Evolutionary conservation across 2,888 invertebrate species (phyloP), one percentile per base, ranked within the genome.

Genomic region (Himalopsyche anomala): DNA sequence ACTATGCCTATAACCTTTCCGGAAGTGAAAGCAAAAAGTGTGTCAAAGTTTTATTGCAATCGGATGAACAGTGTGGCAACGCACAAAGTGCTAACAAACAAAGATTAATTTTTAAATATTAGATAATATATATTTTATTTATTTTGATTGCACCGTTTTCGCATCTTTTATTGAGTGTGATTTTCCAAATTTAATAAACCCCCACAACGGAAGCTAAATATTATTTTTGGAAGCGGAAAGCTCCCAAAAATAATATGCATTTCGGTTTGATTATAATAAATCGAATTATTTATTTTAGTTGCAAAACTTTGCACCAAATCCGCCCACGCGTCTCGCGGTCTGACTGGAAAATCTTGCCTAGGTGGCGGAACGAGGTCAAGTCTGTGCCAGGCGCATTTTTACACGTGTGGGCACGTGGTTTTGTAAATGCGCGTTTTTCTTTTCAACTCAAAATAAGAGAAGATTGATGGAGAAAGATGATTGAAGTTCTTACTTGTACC

Each of bases 341-440:
- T 56, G 56, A 3, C 5, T 6, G 56, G 56, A 19, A 56, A 56
- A 56, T 56, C 56, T 56, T 56, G n/a, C 56, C 55, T 56, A 56
- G 56, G 56, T n/a, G 17, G 56, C n/a, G n/a, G 17, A 56, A 56
- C 56, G n/a, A n/a, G 56, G 56, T 56, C 56, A 56, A 56, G 56
- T 56, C 56, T n/a, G 8, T 5, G 56, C 56, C 6, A n/a, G 56
- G 17, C 56, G 56, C 56, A 17, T 56, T 56, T 55, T 17, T 17
- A 56, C 56, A 56, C n/a, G 56, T 56, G 56, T 19, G n/a, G 17
- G n/a, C 56, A 17, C 56, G 56, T 56, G 56, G 56, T 56, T 28
- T 56, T 56, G 56, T 56, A 56, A 56, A 56, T 56, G 56, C n/a
- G 56, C n/a, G n/a, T 56, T 56, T 56, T 56, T 5, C 56, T 5